Percentiles rank a stretch among this genome's conserved stretches.
phyloP scores from a whole-genome alignment of 2,113 vertebrate species.

The Terrapene triunguis region DNA sequence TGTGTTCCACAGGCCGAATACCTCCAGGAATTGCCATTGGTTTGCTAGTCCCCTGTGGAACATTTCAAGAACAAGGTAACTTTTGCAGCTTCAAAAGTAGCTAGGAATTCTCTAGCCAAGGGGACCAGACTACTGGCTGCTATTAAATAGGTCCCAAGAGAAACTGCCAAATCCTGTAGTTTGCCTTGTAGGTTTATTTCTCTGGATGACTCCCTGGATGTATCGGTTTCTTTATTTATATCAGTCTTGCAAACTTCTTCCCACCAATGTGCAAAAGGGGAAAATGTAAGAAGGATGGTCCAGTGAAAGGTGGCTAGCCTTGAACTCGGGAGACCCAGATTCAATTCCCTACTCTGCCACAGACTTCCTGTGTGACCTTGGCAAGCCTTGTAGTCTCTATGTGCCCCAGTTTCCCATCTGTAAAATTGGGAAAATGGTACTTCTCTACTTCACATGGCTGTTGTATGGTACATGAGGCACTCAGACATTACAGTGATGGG shows the following conservation, averaged over 20 bases:
- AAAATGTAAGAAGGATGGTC: neutral
- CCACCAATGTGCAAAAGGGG: rapidly evolving
- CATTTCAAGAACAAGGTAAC: neutral
- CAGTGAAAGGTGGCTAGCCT: neutral
- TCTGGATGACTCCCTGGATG: neutral
- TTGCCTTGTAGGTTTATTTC: neutral
- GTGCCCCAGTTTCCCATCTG: neutral
- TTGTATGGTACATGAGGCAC: neutral
- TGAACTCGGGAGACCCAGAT: neutral
- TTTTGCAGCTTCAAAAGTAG: neutral
- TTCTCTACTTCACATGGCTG: neutral
- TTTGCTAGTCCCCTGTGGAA: neutral
- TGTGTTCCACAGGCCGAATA: neutral
- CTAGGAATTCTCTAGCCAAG: neutral
- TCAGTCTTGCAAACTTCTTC: neutral
- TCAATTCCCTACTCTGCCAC: neutral
- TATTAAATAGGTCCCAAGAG: neutral
- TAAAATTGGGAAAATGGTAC: neutral
- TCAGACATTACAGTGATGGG: neutral
- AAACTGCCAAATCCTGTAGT: neutral
- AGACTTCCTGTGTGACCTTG: neutral
- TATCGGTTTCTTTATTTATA: neutral
- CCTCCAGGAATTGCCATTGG: neutral
- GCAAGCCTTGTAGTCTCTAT: rapidly evolving
- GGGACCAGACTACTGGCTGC: neutral